Percentiles rank a stretch among this genome's conserved stretches.
Evolutionary conservation across 2,113 vertebrate genomes (phyloP).

Genomic region (Anser brachyrhynchus): DNA sequence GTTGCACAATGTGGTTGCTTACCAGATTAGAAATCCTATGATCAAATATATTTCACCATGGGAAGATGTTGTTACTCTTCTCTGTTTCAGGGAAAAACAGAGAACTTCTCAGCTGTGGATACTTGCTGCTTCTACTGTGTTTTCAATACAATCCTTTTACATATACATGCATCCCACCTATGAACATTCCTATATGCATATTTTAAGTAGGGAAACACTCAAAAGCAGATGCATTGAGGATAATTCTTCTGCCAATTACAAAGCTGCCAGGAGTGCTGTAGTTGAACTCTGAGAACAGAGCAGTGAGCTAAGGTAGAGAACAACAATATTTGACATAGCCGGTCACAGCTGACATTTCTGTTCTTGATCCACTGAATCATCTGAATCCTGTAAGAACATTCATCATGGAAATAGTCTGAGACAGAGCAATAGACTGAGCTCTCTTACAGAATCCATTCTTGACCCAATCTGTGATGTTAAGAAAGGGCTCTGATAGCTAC

Average conservation of each 20-base stretch:
- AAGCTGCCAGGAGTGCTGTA: neutral
- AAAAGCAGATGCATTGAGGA: neutral
- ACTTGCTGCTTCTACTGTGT: neutral
- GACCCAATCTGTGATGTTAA: conserved; percentile 52
- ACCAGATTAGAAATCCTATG: neutral
- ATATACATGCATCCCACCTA: neutral
- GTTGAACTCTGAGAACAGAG: neutral
- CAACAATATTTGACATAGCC: conserved; percentile 39
- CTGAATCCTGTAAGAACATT: conserved; percentile 57
- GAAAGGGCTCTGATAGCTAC: conserved; percentile 39
- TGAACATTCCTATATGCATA: neutral
- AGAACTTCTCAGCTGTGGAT: neutral
- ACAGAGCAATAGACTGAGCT: conserved; percentile 40
- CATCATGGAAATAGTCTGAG: conserved; percentile 55
- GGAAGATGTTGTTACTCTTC: conserved; percentile 1
- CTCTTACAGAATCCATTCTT: conserved; percentile 43
- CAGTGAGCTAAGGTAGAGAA: conserved; percentile 17
- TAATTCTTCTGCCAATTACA: conserved; percentile 32
- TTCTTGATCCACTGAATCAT: conserved; percentile 54
- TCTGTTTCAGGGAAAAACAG: conserved; percentile 31
- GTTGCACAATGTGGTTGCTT: conserved; percentile 6
- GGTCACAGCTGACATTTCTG: conserved; percentile 42
- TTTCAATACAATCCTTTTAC: conserved; percentile 14
- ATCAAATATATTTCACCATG: neutral
- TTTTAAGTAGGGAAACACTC: conserved; percentile 17